These are phyloP conservation scores for Echinops telfairi DNA, from an alignment of 2,113 vertebrate genomes.

Conservation along the genomic window DNA sequence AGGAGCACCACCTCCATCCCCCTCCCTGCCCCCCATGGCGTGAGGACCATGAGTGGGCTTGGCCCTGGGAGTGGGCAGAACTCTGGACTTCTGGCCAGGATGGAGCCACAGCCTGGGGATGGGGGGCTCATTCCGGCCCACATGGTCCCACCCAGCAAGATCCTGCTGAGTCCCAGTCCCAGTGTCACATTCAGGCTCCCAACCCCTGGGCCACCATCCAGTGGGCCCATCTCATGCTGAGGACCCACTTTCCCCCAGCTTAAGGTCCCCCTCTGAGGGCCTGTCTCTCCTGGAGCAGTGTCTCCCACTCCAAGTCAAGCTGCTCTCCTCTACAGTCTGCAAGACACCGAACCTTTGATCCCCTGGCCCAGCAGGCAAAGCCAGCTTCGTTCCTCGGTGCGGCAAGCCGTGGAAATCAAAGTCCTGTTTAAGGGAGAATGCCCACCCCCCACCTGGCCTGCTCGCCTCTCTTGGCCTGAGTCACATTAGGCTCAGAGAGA, in stretches of 20 bases:
- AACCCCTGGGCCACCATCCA: not conserved
- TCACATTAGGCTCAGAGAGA: not conserved
- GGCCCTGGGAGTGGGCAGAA: too few relatives aligned
- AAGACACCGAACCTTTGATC: slow-evolving; percentile 64
- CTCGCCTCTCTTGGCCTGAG: not conserved
- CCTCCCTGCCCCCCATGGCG: too few relatives aligned
- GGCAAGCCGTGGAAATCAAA: slow-evolving; percentile 67
- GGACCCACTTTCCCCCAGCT: not conserved
- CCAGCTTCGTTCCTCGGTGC: slow-evolving; percentile 68
- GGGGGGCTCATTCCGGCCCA: not conserved
- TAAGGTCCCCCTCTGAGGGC: not conserved
- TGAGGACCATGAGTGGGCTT: too few relatives aligned
- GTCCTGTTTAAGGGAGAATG: slow-evolving; percentile 28
- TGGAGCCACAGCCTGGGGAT: not conserved
- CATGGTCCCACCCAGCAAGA: too few relatives aligned
- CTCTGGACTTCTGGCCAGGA: too few relatives aligned
- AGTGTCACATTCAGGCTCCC: too few relatives aligned
- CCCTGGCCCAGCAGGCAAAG: slow-evolving; percentile 59
- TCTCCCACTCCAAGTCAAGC: slow-evolving; percentile 45
- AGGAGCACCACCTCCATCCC: too few relatives aligned
- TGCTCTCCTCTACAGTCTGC: slow-evolving; percentile 51
- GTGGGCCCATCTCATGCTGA: accelerated
- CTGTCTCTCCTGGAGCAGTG: not conserved
- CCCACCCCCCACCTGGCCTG: slow-evolving; percentile 30
- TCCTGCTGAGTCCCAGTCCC: not conserved